Evolutionary conservation across 2,888 invertebrate species (phyloP), one percentile per base, ranked within the genome.

Genomic region (Xanthia icteritia): DNA sequence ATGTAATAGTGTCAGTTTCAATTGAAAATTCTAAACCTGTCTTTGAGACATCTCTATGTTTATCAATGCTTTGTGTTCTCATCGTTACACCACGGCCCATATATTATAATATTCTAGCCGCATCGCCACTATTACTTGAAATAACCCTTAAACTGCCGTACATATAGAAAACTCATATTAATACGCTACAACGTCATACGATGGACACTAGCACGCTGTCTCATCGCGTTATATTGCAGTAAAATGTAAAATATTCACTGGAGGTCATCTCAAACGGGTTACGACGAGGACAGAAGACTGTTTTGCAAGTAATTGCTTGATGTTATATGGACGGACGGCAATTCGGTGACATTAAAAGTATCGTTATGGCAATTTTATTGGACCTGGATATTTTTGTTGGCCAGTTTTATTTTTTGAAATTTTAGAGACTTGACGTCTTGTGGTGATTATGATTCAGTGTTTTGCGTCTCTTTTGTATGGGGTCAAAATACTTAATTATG

Each of bases 231-330:
- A 87, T 87, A 87, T 87, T 69, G 90, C 87, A 89, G 87, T 90
- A 90, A 91, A 92, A 89, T 89, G 87, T 92, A 84, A 92, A 92
- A 91, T 91, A 92, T 92, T 92, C 89, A 91, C 85, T 87, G 83
- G 90, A 86, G 92, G 91, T 90, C 91, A 91, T 92, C 91, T 86
- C 79, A n/a, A 76, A 75, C 78, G 83, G 79, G 88, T 88, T 89
- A 90, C 89, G 90, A 88, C 75, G 85, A 82, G 83, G 87, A 71
- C 84, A 76, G 79, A 76, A 79, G 81, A 88, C 86, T 83, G 84
- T 86, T 82, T 89, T 86, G 83, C 82, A 85, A 89, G 86, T 87
- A 88, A 89, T 89, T 89, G 86, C 86, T 77, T 86, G 74, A 87
- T 88, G 85, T 88, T 77, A 88, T 86, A 85, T 87, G 79, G 82